Percentiles rank a stretch among this genome's conserved stretches.
phyloP scores from a whole-genome alignment of 2,888 invertebrate genomes.

The Cheilosia vernalis region DNA sequence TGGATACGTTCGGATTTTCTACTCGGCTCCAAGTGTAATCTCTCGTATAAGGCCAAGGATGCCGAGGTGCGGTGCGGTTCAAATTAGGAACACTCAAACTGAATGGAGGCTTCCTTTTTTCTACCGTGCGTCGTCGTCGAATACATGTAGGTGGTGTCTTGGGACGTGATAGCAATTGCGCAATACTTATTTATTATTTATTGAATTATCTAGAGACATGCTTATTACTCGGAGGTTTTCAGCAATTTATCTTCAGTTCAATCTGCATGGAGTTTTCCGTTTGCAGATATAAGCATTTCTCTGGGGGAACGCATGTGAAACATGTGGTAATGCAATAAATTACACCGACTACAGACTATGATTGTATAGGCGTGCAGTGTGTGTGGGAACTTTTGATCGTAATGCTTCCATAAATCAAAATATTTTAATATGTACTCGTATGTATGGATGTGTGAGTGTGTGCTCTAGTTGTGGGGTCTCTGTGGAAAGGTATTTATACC shows the following conservation, averaged over 20 bases:
- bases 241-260: conserved; percentile 66
- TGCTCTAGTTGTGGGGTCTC: background rate
- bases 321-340: conserved; percentile 73
- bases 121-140: no score
- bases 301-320: conserved; percentile 62
- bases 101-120: background rate
- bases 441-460: background rate
- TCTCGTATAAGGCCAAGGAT: conserved; percentile 10
- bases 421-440: conserved; percentile 44
- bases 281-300: conserved; percentile 59
- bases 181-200: conserved; percentile 71
- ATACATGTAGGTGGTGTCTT: conserved; percentile 25
- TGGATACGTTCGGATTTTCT: conserved; percentile 39
- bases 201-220: conserved; percentile 72
- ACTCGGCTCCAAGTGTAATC: conserved; percentile 22
- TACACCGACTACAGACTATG: conserved; percentile 22
- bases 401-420: conserved; percentile 71
- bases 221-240: conserved; percentile 68
- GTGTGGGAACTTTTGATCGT: conserved; percentile 61
- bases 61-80: background rate
- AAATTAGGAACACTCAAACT: background rate
- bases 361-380: conserved; percentile 47
- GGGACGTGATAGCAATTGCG: conserved; percentile 67
- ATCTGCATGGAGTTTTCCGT: conserved; percentile 66
- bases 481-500: conserved; percentile 8